Evolutionary conservation across 2,888 invertebrate species (phyloP).

Genomic region (Oscheius sp.): DNA sequence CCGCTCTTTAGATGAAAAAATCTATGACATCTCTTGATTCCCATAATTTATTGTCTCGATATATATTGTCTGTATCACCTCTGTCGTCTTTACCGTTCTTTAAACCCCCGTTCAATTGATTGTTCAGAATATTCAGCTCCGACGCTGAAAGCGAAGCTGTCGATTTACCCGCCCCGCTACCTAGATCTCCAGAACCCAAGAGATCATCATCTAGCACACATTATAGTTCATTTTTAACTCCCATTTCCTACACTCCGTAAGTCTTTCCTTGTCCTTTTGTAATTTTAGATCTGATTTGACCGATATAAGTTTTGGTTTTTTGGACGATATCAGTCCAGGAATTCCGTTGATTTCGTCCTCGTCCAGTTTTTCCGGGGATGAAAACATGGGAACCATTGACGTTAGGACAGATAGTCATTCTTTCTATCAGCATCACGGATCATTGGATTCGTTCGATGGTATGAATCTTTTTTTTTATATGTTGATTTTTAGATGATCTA

Average conservation of each 20-base stretch:
- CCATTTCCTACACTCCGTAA: neutral
- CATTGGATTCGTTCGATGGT: conserved; percentile 19
- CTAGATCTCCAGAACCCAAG: conserved; percentile 1
- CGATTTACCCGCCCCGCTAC: neutral
- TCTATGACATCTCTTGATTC: no score
- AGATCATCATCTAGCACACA: neutral
- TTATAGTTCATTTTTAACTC: neutral
- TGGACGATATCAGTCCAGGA: conserved; percentile 15
- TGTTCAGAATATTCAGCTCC: conserved; percentile 16
- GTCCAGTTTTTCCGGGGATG: neutral
- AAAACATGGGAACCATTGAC: conserved; percentile 14
- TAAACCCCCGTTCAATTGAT: neutral
- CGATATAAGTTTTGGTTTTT: neutral
- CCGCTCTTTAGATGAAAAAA: no score
- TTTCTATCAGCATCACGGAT: conserved; percentile 10
- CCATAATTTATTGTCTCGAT: no score
- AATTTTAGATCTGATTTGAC: conserved; percentile 4
- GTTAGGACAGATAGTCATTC: neutral
- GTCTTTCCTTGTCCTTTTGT: neutral
- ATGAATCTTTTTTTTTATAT: neutral
- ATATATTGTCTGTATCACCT: neutral
- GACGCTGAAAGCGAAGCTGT: conserved; percentile 7
- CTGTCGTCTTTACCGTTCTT: neutral
- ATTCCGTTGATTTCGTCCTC: neutral
- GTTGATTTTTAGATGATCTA: no score